A percentile compares a stretch with the other conserved stretches of the same genome.
These are phyloP conservation scores for Aspidiotus rigidus DNA, from an alignment of 2,888 invertebrate species.

Conservation along the genomic window DNA sequence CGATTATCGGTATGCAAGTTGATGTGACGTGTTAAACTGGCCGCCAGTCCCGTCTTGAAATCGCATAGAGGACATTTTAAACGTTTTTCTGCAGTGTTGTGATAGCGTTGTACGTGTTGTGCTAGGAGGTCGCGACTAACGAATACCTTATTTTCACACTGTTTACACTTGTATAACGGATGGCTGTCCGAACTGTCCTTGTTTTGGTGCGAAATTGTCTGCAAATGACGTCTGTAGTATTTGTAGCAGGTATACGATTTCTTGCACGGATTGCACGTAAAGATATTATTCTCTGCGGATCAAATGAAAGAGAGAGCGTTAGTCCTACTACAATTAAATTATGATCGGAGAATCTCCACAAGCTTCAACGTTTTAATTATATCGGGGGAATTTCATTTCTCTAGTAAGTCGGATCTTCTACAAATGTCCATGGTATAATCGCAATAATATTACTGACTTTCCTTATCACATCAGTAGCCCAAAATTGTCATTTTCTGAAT, in stretches of 20 bases:
- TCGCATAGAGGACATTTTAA: conserved; percentile 30
- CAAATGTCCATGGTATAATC: too few relatives aligned
- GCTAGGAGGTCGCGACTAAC: conserved; percentile 16
- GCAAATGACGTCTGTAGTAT: conserved; percentile 27
- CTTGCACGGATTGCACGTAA: conserved; percentile 20
- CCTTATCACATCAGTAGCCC: too few relatives aligned
- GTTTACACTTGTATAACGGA: conserved; percentile 23
- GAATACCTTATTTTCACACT: conserved; percentile 21
- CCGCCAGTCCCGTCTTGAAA: conserved; percentile 22
- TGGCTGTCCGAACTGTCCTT: conserved; percentile 14
- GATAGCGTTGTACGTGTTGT: conserved; percentile 11
- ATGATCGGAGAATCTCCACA: too few relatives aligned
- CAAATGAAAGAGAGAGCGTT: neutral
- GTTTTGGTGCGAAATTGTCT: conserved; percentile 16
- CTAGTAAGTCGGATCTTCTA: too few relatives aligned
- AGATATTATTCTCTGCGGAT: conserved; percentile 13
- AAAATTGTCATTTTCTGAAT: too few relatives aligned
- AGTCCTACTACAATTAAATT: neutral
- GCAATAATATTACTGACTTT: too few relatives aligned
- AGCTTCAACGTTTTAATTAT: too few relatives aligned
- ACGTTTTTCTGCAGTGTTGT: conserved; percentile 10
- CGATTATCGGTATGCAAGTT: conserved; percentile 30
- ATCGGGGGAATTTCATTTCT: too few relatives aligned
- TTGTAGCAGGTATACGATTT: conserved; percentile 22
- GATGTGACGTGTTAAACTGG: conserved; percentile 26